Evolutionary conservation across 2,888 invertebrate genomes (phyloP).

Genomic region (Dryadula phaetusa): DNA sequence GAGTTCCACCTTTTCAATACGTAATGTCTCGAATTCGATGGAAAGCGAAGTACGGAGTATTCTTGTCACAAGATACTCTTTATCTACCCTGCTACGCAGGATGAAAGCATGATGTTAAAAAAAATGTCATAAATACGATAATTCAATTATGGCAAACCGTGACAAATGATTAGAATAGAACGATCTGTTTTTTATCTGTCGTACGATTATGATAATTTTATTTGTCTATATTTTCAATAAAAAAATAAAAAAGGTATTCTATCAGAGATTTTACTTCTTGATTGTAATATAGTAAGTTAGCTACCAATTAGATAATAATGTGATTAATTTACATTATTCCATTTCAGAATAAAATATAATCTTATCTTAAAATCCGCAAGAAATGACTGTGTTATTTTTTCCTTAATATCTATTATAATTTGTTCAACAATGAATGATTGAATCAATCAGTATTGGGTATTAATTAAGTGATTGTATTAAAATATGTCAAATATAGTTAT

Average conservation of each 20-base stretch:
- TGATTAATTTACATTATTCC: conserved; percentile 19
- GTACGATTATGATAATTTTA: not conserved
- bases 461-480: not conserved
- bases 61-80: too few species aligned
- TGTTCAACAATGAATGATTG: not conserved
- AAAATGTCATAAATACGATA: not conserved
- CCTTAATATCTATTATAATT: not conserved
- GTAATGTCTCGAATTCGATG: too few species aligned
- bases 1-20: too few species aligned
- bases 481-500: not conserved
- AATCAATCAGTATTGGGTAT: not conserved
- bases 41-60: too few species aligned
- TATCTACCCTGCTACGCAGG: too few species aligned
- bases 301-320: not conserved
- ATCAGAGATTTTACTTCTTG: not conserved
- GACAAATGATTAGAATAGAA: not conserved
- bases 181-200: not conserved
- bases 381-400: not conserved
- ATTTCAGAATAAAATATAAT: not conserved
- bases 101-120: too few species aligned
- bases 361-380: conserved; percentile 6
- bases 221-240: not conserved
- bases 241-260: not conserved
- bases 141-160: not conserved
- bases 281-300: not conserved